Percentiles rank a stretch among this genome's conserved stretches.
phyloP scores from a whole-genome alignment of 2,797 vertebrate genomes.

The Hybognathus amarus region DNA sequence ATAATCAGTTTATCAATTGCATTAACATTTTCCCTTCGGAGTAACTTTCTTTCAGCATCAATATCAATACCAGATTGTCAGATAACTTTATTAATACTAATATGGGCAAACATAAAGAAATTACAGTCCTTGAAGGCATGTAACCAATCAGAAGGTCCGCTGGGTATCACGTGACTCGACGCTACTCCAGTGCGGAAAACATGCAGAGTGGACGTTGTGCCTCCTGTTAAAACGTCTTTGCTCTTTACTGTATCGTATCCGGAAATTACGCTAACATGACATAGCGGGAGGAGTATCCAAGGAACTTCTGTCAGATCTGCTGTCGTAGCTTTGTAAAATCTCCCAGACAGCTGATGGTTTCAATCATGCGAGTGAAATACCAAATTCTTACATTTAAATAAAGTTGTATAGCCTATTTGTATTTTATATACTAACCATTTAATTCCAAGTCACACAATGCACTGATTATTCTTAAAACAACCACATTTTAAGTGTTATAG shows the following conservation, averaged over 20 bases:
- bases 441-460: background rate
- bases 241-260: slow-evolving; percentile 67
- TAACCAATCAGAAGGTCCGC: background rate
- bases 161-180: background rate
- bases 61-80: background rate
- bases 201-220: background rate
- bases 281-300: slow-evolving; percentile 58
- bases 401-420: background rate
- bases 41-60: background rate
- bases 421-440: background rate
- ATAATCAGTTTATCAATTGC: background rate
- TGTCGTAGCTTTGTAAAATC: background rate
- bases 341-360: slow-evolving; percentile 7
- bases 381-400: background rate
- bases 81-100: background rate
- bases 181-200: background rate
- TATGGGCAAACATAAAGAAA: background rate
- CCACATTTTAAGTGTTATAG: background rate
- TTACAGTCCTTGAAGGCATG: background rate
- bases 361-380: background rate
- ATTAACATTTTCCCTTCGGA: background rate
- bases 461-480: background rate
- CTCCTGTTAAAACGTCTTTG: slow-evolving; percentile 3
- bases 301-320: background rate
- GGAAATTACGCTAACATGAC: slow-evolving; percentile 75